These are phyloP conservation scores for Drosophila busckii DNA, from an alignment of 1,140 invertebrate species.

Conservation along the genomic window DNA sequence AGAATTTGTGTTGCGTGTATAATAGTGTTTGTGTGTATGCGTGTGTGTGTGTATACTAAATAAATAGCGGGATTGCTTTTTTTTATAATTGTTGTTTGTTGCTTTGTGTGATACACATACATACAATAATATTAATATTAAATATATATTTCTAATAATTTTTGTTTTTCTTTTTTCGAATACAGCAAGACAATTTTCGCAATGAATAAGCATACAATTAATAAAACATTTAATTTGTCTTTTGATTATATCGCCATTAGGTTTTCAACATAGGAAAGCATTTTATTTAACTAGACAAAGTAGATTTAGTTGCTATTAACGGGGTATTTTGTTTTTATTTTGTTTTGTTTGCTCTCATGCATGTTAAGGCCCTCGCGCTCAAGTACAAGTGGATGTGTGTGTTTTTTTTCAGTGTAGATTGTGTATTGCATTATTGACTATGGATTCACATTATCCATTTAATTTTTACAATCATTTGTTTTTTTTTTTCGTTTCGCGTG, in stretches of 20 bases:
- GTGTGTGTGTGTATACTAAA: slow-evolving; percentile 50
- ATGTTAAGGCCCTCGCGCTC: slow-evolving; percentile 70
- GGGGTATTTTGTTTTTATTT: slow-evolving; percentile 23
- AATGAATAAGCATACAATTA: slow-evolving; percentile 14
- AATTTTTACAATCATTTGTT: slow-evolving; percentile 33
- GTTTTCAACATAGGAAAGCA: slow-evolving; percentile 69
- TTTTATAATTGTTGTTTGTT: slow-evolving; percentile 30
- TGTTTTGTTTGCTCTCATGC: slow-evolving; percentile 50
- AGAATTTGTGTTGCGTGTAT: slow-evolving; percentile 45
- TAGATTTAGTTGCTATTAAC: slow-evolving; percentile 38
- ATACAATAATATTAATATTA: slow-evolving; percentile 58
- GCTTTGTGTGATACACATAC: slow-evolving; percentile 25
- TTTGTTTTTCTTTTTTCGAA: slow-evolving; percentile 21
- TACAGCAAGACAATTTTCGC: slow-evolving; percentile 41
- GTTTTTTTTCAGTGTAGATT: slow-evolving; percentile 8
- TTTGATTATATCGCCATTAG: slow-evolving; percentile 74
- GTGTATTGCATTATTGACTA: slow-evolving; percentile 16
- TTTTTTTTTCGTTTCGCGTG: slow-evolving; percentile 1
- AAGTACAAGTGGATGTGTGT: slow-evolving; percentile 59
- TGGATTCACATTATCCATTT: slow-evolving; percentile 25
- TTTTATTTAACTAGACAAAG: slow-evolving; percentile 61
- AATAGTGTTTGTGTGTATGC: slow-evolving; percentile 19
- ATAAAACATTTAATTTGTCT: slow-evolving; percentile 45
- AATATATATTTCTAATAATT: slow-evolving; percentile 58
- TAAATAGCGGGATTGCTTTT: slow-evolving; percentile 68